Evolutionary conservation across 2,113 vertebrate genomes (phyloP), one percentile per base, ranked within the genome.

Genomic region (Prunella fulvescens): DNA sequence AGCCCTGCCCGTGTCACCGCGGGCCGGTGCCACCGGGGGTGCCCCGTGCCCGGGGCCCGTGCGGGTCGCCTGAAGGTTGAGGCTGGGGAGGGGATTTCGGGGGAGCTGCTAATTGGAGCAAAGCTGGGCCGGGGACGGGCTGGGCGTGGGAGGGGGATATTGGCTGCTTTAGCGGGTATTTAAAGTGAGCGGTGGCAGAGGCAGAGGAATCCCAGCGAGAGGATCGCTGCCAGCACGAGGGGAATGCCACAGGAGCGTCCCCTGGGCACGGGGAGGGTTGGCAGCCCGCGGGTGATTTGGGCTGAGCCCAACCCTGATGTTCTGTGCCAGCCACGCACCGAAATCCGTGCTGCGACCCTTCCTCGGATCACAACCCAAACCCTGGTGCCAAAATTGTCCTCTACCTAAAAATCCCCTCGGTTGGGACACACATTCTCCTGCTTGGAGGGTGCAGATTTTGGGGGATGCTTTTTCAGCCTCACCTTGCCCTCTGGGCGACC

Each of bases 101-200:
- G 1, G 44, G 72, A 87, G 93, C 70, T 8, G 44, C 70, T 94
- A 74, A 81, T 61, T 90, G 93, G 58, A 91, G 89, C 81, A 80
- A 95, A 96, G 90, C 95, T 95, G 93, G 3, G 26, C 93, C 19
- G 79, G 96, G 81, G 58, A 40, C 54, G 66, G 73, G 69, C 81
- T 54, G 64, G 18, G 94, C 91, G 93, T 95, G 92, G 96, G 94
- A 96, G 96, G 82, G 93, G 92, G 92, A 95, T 93, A 45, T 89
- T 85, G 40, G 80, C 37, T 45, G 74, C 64, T 66, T 79, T 45
- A 88, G 2, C 4, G 64, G 79, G 19, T 90, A 58, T 90, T 94
- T 94, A 93, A 80, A 92, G 90, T 23, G 71, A 71, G 79, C 14
- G 3, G 19, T 5, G 77, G 42, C 61, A 77, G 81, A 79, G 76